Evolutionary conservation across 2,113 vertebrate species (phyloP).

Genomic region (Tamias sibiricus): DNA sequence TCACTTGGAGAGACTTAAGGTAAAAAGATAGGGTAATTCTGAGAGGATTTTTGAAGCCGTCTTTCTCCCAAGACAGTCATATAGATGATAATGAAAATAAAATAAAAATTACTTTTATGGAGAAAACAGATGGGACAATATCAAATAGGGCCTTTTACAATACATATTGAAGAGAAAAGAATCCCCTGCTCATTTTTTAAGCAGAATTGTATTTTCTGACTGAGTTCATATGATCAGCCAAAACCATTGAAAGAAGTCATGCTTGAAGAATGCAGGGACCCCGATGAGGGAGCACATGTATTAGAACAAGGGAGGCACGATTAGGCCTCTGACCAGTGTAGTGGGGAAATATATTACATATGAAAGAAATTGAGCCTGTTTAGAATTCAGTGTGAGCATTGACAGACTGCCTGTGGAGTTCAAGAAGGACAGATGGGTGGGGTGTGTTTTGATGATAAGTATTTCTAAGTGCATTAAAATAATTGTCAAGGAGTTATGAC

Average conservation of each 20-base stretch:
- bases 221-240: background rate
- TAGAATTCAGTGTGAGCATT: background rate
- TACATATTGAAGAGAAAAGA: background rate
- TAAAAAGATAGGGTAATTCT: too few species aligned
- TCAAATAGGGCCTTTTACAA: background rate
- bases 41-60: too few species aligned
- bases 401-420: background rate
- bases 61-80: background rate
- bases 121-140: background rate
- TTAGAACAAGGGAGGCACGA: background rate
- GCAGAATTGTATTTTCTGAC: background rate
- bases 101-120: background rate
- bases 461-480: background rate
- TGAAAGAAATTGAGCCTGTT: background rate
- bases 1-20: background rate
- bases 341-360: background rate
- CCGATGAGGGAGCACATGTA: background rate
- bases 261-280: too few species aligned
- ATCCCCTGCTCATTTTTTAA: background rate
- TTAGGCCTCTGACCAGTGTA: too few species aligned
- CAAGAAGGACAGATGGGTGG: background rate
- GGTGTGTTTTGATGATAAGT: background rate
- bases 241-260: too few species aligned
- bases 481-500: background rate
- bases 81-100: background rate